Percentiles rank a stretch among this genome's conserved stretches.
phyloP scores from a whole-genome alignment of 2,888 invertebrate species.

The Netelia inedita region DNA sequence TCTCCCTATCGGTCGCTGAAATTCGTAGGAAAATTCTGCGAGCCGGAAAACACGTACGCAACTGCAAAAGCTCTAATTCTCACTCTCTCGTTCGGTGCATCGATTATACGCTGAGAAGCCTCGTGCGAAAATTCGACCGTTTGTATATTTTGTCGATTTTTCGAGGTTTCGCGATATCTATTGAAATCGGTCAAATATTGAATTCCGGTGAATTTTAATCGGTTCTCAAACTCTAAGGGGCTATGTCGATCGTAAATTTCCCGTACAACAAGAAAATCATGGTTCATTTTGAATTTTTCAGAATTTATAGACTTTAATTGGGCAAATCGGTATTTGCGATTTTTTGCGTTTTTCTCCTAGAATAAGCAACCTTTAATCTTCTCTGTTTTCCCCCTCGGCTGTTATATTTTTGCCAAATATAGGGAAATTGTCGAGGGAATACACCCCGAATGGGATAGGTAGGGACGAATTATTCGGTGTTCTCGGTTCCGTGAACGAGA shows the following conservation, averaged over 20 bases:
- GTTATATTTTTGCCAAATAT: conserved; percentile 36
- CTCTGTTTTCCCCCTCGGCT: conserved; percentile 8
- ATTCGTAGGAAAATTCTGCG: conserved; percentile 28
- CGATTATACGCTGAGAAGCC: conserved; percentile 40
- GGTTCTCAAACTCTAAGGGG: too few relatives aligned
- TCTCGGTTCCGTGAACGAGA: neutral
- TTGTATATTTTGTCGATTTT: conserved; percentile 7
- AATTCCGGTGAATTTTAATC: too few relatives aligned
- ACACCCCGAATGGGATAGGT: conserved; percentile 8
- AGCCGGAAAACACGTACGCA: conserved; percentile 44
- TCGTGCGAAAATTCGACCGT: conserved; percentile 1
- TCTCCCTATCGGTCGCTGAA: conserved; percentile 8
- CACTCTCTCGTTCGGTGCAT: conserved; percentile 13
- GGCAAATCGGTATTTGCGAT: too few relatives aligned
- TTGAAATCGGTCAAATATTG: too few relatives aligned
- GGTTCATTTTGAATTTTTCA: too few relatives aligned
- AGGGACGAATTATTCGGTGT: conserved; percentile 18
- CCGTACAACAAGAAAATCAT: too few relatives aligned
- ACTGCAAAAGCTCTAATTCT: conserved; percentile 30
- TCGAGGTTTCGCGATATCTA: too few relatives aligned
- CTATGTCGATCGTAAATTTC: too few relatives aligned
- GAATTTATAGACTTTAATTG: too few relatives aligned
- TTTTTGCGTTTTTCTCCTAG: too few relatives aligned
- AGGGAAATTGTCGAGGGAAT: conserved; percentile 38
- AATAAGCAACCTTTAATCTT: too few relatives aligned